Conservation (phyloP, 53 echinoderm and acorn worm genomes). For the Echinometra lucunter region DNA sequence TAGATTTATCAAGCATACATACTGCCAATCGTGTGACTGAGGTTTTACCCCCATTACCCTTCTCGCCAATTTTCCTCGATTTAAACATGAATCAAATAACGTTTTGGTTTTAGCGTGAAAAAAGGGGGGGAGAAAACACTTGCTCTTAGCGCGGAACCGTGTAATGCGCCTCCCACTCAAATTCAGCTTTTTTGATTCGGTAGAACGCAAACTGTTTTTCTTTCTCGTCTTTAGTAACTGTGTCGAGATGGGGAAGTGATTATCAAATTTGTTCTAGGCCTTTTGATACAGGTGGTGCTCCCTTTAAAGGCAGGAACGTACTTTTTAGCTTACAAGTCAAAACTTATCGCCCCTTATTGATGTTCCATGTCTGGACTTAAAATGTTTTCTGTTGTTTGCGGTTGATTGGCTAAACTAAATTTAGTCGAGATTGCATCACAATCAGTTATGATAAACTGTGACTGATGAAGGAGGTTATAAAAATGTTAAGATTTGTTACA, state of each 20-base stretch:
- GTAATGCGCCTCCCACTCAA: slow-evolving; percentile 26
- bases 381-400: neutral
- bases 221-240: slow-evolving; percentile 40
- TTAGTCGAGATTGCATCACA: neutral
- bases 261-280: slow-evolving; percentile 55
- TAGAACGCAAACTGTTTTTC: slow-evolving; percentile 49
- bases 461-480: no score
- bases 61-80: slow-evolving; percentile 31
- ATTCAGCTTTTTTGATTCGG: neutral
- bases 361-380: neutral
- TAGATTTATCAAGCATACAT: slow-evolving; percentile 56
- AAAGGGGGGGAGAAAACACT: neutral
- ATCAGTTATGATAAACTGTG: neutral
- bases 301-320: slow-evolving; percentile 29
- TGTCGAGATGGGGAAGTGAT: slow-evolving; percentile 48
- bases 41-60: slow-evolving; percentile 5
- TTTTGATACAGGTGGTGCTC: slow-evolving; percentile 55
- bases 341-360: neutral
- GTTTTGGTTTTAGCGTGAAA: slow-evolving; percentile 8
- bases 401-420: neutral
- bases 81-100: slow-evolving; percentile 59
- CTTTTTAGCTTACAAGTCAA: slow-evolving; percentile 1
- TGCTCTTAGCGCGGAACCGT: slow-evolving; percentile 10
- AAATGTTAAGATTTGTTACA: no score
- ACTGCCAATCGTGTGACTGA: slow-evolving; percentile 32